Base-by-base conservation (phyloP, 2,113 vertebrate species). In the Mungos mungo region DNA sequence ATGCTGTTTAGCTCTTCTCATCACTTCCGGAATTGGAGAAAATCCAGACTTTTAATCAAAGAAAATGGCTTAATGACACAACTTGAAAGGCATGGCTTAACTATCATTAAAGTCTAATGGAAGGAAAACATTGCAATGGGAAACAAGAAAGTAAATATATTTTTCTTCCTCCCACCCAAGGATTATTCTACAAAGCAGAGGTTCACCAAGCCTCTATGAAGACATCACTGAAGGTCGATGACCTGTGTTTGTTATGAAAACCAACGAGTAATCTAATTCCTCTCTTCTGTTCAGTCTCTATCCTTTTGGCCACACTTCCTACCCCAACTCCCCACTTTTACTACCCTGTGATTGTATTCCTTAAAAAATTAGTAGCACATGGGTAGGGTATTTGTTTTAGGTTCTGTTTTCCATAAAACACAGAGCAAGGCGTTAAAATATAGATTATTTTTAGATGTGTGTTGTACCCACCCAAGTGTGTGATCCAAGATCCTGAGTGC, bases 261-360 rank as follows among this genome's bases (percentile, higher is more conserved):
- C 12, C 15, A 13, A 12, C 0, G 4, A 54, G 11, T 3, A 63
- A 3, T 35, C 12, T 54, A 27, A 68, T 38, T 13, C 3, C 4
- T 29, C 2, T 79, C 88, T 52, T 5, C 21, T 23, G 3, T 27
- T 66, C 63, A 2, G 1, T 74, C 57, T 82, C 13, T 81, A 8
- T n/a, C 12, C 21, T 91, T 69, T 63, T 5, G 10, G 2, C 15
- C 19, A 16, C 2, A 63, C 16, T 89, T 79, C 4, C 31, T 79
- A 31, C 9, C 3, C 29, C 45, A 79, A 50, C 2, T 3, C 5
- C 8, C 4, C 1, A 27, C 25, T 72, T 71, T 15, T 50, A 3
- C 29, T 31, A 80, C 23, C 2, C 5, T 68, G 14, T 8, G 5
- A 33, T 57, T 80, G 0, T 45, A 38, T n/a, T 74, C 15, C 19